These are phyloP conservation scores for Heliconius ethilla DNA, from an alignment of 2,888 invertebrate genomes.

Conservation along the genomic window DNA sequence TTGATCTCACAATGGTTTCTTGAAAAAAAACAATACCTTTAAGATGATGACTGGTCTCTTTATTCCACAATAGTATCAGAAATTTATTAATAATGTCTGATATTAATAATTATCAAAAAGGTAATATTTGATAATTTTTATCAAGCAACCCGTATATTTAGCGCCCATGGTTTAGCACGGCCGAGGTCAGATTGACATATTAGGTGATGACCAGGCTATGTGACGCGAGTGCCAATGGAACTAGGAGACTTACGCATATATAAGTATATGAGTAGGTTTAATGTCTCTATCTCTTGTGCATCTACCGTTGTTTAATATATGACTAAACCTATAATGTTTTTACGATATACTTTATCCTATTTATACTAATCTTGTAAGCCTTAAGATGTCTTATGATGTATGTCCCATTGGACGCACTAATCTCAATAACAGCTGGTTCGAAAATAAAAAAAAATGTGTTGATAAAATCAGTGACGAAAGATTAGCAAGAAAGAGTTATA, in stretches of 20 bases:
- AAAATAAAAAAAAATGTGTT: neutral
- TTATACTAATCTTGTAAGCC: neutral
- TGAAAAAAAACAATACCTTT: too few relatives aligned
- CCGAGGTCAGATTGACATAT: slow-evolving; percentile 72
- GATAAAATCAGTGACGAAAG: too few relatives aligned
- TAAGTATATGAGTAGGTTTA: slow-evolving; percentile 34
- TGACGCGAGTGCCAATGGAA: slow-evolving; percentile 65
- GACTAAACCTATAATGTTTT: neutral
- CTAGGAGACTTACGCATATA: slow-evolving; percentile 36
- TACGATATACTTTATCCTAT: too few relatives aligned
- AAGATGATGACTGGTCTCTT: too few relatives aligned
- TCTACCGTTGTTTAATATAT: slow-evolving; percentile 5
- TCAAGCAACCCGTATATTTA: slow-evolving; percentile 11
- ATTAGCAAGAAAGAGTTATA: too few relatives aligned
- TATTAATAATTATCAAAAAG: neutral
- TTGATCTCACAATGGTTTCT: too few relatives aligned
- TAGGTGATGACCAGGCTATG: slow-evolving; percentile 68
- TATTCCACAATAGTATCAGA: too few relatives aligned
- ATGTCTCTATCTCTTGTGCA: slow-evolving; percentile 28
- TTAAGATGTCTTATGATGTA: too few relatives aligned
- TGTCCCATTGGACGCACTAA: neutral
- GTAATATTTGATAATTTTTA: neutral
- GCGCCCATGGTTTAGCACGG: slow-evolving; percentile 27
- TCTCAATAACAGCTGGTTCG: neutral
- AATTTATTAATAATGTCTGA: too few relatives aligned